These are phyloP conservation scores for Hydrotaea diabolus DNA, from an alignment of 2,888 invertebrate species.

Conservation along the genomic window DNA sequence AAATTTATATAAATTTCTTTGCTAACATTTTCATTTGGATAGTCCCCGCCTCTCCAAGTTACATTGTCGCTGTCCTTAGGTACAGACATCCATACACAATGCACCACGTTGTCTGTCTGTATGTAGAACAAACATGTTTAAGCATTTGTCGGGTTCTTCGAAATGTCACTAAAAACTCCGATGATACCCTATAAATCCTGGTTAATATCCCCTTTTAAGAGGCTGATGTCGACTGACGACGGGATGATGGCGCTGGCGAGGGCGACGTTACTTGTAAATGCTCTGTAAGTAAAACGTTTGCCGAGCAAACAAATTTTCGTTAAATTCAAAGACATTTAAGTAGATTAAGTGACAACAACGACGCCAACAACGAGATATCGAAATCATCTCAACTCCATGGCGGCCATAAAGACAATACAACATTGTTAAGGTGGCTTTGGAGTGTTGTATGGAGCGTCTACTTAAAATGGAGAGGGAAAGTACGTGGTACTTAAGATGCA, in stretches of 20 bases:
- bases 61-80: conserved; percentile 9
- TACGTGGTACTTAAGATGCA: conserved; percentile 3
- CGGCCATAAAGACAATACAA: conserved; percentile 52
- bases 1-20: conserved; percentile 8
- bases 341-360: conserved; percentile 70
- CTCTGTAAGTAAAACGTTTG: conserved; percentile 51
- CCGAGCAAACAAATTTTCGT: conserved; percentile 66
- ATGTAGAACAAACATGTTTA: conserved; percentile 60
- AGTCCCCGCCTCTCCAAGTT: conserved; percentile 44
- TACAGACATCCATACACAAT: conserved; percentile 7
- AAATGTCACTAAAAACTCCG: conserved; percentile 62
- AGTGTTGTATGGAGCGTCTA: conserved; percentile 16
- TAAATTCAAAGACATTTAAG: conserved; percentile 70
- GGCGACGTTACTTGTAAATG: neutral
- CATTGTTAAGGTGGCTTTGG: conserved; percentile 29
- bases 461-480: conserved; percentile 17
- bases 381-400: conserved; percentile 13
- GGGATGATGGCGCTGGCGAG: conserved; percentile 21
- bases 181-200: conserved; percentile 68
- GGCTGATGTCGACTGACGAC: conserved; percentile 14
- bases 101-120: neutral
- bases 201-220: conserved; percentile 68
- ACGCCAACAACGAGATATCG: conserved; percentile 33
- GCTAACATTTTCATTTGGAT: conserved; percentile 58
- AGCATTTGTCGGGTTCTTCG: conserved; percentile 55